Base-by-base conservation (phyloP, 1,140 invertebrate genomes). In the Cephus cinctus region DNA sequence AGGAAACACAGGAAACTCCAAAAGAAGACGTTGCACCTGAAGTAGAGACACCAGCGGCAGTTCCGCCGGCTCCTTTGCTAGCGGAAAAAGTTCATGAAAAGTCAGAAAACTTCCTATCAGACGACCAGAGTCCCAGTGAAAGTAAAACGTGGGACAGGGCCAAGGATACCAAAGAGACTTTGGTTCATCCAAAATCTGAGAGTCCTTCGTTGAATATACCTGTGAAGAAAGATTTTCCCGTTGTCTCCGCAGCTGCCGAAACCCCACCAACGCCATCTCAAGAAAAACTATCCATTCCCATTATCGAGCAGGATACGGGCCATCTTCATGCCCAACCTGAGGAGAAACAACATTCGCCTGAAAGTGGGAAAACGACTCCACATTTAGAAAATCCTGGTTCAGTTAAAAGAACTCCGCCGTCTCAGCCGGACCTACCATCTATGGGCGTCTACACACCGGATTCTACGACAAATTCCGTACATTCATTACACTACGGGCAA, bases 401-500 rank as follows among this genome's bases (percentile, higher is more conserved):
- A 1, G 72, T 78, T 0, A 81, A 81, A 50, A 71, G 78, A 30
- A 83, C 78, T 14, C 77, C 80, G 66, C 83, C 68, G 44, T 82
- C 65, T 56, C 80, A 78, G 43, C 78, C 83, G 0, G 86, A 87
- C 27, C 71, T 88, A 44, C 83, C 86, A 11, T 89, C 86, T 2
- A 85, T 91, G 82, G 88, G 87, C 0, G 88, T 91, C 1, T 91
- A 90, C 54, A 90, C 88, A 0, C 87, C 89, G 0, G 89, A 92
- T 62, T 90, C 88, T 0, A 89, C 87, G 1, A 91, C 88, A 20
- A 90, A 91, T 61, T 92, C 89, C 0, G 88, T 90, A 4, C 87
- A 90, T 53, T 89, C 87, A 27, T 78, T 89, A 47, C 88, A 89
- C 68, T 92, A 90, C 59, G 82, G 83, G 0, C 84, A 84, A 47